Base-by-base conservation (phyloP, 2,113 vertebrate genomes). In the Heliornis fulica region DNA sequence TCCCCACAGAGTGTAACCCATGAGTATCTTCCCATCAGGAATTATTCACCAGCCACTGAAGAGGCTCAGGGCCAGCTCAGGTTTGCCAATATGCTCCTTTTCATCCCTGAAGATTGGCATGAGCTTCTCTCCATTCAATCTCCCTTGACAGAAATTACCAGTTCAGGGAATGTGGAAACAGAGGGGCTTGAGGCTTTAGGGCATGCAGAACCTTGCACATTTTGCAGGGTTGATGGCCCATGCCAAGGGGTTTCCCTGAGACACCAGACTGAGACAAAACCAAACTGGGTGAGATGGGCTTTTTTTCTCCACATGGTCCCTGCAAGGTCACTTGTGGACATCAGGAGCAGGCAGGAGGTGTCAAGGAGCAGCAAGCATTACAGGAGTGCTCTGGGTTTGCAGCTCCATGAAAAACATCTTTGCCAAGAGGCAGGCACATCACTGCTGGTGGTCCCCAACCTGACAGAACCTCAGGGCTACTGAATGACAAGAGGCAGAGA, bases 401-500 rank as follows among this genome's bases (percentile, higher is more conserved):
- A 65, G 54, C 43, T 57, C 20, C 13, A 3, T 1, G 17, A 59
- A 87, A 77, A 84, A 23, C 0, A 2, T 51, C 56, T 68, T 75
- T 87, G 56, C 43, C 38, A 34, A 43, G 60, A 43, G 69, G 29
- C 21, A 36, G 91, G 21, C 64, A 64, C 64, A 59, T 74, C 50
- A 15, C 28, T 1, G 7, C 60, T 59, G 81, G 83, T 2, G 9
- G 64, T 19, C 51, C 23, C 38, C 45, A 34, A 32, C n/a, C 4
- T 0, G 0, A 36, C n/a, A n/a, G n/a, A n/a, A n/a, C n/a, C n/a
- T n/a, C 5, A 23, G 60, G 59, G 36, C 38, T 81, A 10, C 20
- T 18, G 89, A 61, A 46, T 10, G 15, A 41, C 48, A 59, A 34
- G 71, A 77, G 31, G 26, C 20, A 10, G 20, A 82, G 32, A 59